Evolutionary conservation across 2,888 invertebrate genomes (phyloP), one percentile per base, ranked within the genome.

Genomic region (Clostera curtula): DNA sequence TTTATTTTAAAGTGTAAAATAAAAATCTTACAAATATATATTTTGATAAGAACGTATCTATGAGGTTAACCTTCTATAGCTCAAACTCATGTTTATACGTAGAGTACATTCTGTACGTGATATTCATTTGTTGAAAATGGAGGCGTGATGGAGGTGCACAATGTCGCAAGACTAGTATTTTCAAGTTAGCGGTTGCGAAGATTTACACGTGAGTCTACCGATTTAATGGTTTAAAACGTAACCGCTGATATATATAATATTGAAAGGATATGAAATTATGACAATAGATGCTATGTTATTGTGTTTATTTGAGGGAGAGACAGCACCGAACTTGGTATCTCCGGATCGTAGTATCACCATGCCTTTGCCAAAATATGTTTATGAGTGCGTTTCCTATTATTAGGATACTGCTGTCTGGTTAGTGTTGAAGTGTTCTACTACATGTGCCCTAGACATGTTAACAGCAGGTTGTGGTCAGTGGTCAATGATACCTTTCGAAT

Each of bases 101-200:
- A 39, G 4, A 10, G 3, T 11, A 38, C 64, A 52, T 59, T 42
- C 56, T 63, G 56, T 43, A 40, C 40, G 30, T 51, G 59, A 52
- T 69, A 71, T 74, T 82, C 82, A 80, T 79, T 80, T 82, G 77
- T 82, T 74, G 75, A 74, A 82, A 76, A 82, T 83, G 82, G 79
- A 72, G 73, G 72, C 71, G 74, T 77, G 76, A 82, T 73, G 71
- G 72, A 61, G 56, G 66, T 61, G 63, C 66, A 61, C 62, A 70
- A 15, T 68, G 72, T 71, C 64, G 68, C 58, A 71, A 68, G 65
- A 61, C 59, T 60, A 48, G 43, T 58, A 65, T 73, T 74, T 79
- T 75, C 72, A 70, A 68, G 68, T 76, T 77, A 52, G 66, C 65
- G 56, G 68, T 68, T 73, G 65, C 59, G 58, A 53, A 47, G 49